phyloP scores from a whole-genome alignment of 2,113 vertebrate species.

The Eurystomus gularis region DNA sequence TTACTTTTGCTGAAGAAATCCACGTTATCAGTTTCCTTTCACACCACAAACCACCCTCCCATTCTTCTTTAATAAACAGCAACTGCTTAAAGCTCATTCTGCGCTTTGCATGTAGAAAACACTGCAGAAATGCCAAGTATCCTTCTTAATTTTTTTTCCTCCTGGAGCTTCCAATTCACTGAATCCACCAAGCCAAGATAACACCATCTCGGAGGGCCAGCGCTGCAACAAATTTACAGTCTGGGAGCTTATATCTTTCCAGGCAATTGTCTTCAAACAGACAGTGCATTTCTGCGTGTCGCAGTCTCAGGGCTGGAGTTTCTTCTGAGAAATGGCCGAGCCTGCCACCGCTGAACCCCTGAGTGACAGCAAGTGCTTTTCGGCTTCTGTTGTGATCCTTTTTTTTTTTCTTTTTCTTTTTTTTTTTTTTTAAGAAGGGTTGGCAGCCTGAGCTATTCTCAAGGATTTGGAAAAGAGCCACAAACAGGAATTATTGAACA shows the following conservation, averaged over 20 bases:
- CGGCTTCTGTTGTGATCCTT: slow-evolving; percentile 62
- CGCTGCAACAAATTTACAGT: not conserved
- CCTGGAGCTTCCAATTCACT: slow-evolving; percentile 53
- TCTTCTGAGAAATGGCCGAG: slow-evolving; percentile 46
- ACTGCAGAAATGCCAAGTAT: slow-evolving; percentile 13
- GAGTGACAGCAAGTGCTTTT: slow-evolving; percentile 72
- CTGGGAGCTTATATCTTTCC: slow-evolving; percentile 51
- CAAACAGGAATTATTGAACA: slow-evolving; percentile 94
- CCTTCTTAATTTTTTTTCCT: slow-evolving; percentile 21
- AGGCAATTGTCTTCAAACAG: slow-evolving; percentile 67
- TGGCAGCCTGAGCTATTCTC: slow-evolving; percentile 77
- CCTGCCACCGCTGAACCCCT: slow-evolving; percentile 32
- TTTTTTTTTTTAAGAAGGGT: slow-evolving; percentile 27
- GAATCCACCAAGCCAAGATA: slow-evolving; percentile 39
- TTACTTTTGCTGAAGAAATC: slow-evolving; percentile 40
- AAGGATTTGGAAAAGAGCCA: slow-evolving; percentile 84
- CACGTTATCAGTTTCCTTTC: slow-evolving; percentile 47
- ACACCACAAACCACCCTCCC: not conserved
- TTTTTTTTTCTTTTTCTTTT: slow-evolving; percentile 1
- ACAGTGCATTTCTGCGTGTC: slow-evolving; percentile 39
- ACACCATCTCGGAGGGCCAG: slow-evolving; percentile 5
- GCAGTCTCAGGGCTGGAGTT: slow-evolving; percentile 41
- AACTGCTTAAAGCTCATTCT: not conserved
- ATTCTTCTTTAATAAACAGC: slow-evolving; percentile 44
- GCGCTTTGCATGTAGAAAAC: slow-evolving; percentile 7